A percentile compares a stretch with the other conserved stretches of the same genome.
Conservation (phyloP, 1,140 invertebrate genomes). For the Cecropterus lyciades region DNA sequence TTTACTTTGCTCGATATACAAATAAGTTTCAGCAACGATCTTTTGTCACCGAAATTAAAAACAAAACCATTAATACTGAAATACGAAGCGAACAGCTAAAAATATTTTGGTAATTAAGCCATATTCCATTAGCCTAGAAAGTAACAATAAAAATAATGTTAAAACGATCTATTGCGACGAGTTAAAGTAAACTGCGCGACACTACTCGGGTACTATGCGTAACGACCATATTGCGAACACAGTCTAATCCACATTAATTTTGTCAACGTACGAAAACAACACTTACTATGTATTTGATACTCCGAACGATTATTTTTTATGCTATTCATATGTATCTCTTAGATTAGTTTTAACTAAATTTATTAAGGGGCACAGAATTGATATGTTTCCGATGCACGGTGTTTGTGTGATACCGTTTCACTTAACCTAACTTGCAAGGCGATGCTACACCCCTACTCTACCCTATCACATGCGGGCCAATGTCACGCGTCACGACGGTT, state of each 20-base stretch:
- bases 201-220: constrained; percentile 71
- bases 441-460: constrained; percentile 81
- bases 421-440: constrained; percentile 84
- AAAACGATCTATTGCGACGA: constrained; percentile 63
- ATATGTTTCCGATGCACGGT: constrained; percentile 85
- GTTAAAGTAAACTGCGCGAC: constrained; percentile 71
- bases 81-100: constrained; percentile 73
- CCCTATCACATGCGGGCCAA: constrained; percentile 82
- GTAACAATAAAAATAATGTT: constrained; percentile 74
- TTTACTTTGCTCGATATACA: constrained; percentile 83
- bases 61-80: constrained; percentile 80
- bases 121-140: constrained; percentile 69
- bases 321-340: constrained; percentile 83
- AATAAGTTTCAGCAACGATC: constrained; percentile 72
- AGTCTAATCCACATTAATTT: constrained; percentile 60
- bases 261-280: constrained; percentile 75
- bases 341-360: constrained; percentile 81
- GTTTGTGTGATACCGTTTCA: constrained; percentile 84
- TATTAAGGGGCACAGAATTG: constrained; percentile 85
- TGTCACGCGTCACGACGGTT: constrained; percentile 71
- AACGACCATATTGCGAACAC: constrained; percentile 55
- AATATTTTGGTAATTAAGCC: constrained; percentile 81
- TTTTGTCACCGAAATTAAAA: constrained; percentile 58
- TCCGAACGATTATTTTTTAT: constrained; percentile 78
- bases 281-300: constrained; percentile 80